These are phyloP conservation scores for Lota lota DNA, from an alignment of 2,113 vertebrate species.

Conservation along the genomic window DNA sequence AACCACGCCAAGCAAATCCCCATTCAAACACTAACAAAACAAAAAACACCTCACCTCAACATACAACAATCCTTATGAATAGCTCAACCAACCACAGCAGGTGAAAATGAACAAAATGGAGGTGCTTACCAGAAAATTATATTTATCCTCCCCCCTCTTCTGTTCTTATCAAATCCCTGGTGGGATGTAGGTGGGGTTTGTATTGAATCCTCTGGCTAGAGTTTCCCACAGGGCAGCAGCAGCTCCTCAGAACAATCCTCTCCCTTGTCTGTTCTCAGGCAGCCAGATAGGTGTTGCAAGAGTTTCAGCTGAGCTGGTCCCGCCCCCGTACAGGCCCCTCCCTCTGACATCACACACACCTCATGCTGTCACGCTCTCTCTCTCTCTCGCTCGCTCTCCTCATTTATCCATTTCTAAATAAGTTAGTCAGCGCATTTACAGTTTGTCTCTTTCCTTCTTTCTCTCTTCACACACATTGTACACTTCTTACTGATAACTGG, in stretches of 20 bases:
- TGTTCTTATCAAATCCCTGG: conserved; percentile 36
- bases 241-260: conserved; percentile 74
- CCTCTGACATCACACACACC: conserved; percentile 74
- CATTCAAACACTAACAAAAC: neutral
- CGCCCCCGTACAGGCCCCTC: conserved; percentile 25
- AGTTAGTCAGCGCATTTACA: neutral
- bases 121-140: conserved; percentile 44
- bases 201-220: conserved; percentile 51
- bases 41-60: neutral
- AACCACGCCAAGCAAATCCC: no score
- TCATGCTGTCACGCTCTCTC: conserved; percentile 65
- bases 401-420: neutral
- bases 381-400: neutral
- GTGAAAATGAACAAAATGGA: conserved; percentile 10
- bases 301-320: conserved; percentile 66
- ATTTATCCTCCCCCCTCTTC: conserved; percentile 3
- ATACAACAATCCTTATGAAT: neutral
- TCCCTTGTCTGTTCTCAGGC: conserved; percentile 68
- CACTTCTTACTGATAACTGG: neutral
- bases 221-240: conserved; percentile 70
- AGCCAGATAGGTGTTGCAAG: conserved; percentile 82
- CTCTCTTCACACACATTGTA: neutral
- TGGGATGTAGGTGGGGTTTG: conserved; percentile 32
- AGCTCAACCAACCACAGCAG: conserved; percentile 18
- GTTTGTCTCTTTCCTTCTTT: no score